phyloP scores from a whole-genome alignment of 2,113 vertebrate genomes.

The Gymnocephalus cernua region DNA sequence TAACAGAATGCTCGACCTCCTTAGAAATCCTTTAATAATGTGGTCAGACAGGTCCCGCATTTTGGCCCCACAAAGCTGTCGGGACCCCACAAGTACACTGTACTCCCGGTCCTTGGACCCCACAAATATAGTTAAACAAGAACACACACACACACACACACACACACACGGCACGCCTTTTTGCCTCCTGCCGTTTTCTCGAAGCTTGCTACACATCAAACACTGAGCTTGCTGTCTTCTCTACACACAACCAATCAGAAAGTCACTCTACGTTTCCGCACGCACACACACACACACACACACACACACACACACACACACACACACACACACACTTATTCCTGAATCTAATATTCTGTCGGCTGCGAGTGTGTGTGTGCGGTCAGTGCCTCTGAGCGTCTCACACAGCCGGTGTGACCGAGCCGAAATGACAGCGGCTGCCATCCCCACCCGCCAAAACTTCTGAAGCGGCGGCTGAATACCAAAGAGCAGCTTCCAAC shows the following conservation, averaged over 20 bases:
- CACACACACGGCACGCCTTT: neutral
- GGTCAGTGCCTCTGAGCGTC: neutral
- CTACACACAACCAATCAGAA: no score
- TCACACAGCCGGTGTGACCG: constrained; percentile 13
- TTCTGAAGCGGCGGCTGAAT: constrained; percentile 34
- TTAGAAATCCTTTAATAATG: no score
- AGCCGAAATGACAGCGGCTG: constrained; percentile 36
- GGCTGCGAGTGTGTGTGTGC: neutral
- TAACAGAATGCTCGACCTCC: no score
- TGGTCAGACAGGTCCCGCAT: no score
- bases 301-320: no score
- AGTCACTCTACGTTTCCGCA: no score
- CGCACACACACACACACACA: neutral
- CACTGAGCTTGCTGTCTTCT: constrained; percentile 17
- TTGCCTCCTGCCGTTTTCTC: constrained; percentile 28
- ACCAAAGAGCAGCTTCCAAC: constrained; percentile 55
- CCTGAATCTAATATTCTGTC: neutral
- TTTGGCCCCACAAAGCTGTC: no score
- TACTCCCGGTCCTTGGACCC: no score
- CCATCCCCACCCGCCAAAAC: constrained; percentile 9
- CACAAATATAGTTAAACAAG: no score
- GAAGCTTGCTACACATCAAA: constrained; percentile 42
- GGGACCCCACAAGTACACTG: no score
- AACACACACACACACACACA: no score
- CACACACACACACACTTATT: neutral